These are phyloP conservation scores for Caranx melampygus DNA, from an alignment of 2,113 vertebrate genomes.

Conservation along the genomic window DNA sequence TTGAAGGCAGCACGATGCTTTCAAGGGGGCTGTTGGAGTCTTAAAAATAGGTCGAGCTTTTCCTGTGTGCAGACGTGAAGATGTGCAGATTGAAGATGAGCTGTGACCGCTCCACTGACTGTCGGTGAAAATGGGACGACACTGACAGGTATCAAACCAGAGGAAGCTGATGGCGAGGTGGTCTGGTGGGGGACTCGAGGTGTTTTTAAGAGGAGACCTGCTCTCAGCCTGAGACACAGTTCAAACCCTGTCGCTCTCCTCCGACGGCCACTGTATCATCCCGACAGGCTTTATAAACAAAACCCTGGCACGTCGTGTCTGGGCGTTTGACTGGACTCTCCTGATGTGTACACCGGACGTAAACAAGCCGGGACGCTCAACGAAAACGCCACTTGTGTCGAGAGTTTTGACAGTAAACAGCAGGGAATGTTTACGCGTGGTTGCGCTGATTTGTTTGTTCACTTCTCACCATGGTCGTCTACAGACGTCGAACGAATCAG, in stretches of 20 bases:
- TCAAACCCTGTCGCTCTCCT: slow-evolving; percentile 6
- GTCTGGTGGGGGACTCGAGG: not conserved
- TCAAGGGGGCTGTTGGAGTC: not conserved
- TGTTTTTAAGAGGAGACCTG: not conserved
- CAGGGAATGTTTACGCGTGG: slow-evolving; percentile 39
- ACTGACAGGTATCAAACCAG: not conserved
- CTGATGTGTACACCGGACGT: slow-evolving; percentile 53
- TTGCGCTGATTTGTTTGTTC: slow-evolving; percentile 53
- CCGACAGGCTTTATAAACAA: slow-evolving; percentile 53
- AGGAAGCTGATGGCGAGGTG: not conserved
- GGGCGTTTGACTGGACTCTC: slow-evolving; percentile 50
- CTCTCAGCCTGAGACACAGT: not conserved
- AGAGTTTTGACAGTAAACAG: slow-evolving; percentile 64
- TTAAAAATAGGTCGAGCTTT: slow-evolving; percentile 28
- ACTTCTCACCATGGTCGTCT: slow-evolving; percentile 20
- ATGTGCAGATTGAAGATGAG: not conserved
- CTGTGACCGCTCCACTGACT: slow-evolving; percentile 29
- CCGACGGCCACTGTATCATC: slow-evolving; percentile 23
- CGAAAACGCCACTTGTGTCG: slow-evolving; percentile 57
- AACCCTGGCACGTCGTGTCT: slow-evolving; percentile 38
- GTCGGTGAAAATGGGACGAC: slow-evolving; percentile 21
- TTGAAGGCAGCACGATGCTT: slow-evolving; percentile 3
- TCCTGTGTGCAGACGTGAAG: not conserved
- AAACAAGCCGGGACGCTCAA: slow-evolving; percentile 38
- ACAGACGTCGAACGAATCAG: slow-evolving; percentile 25